Base-by-base conservation (phyloP, 2,797 vertebrate species). In the Hyperoplus immaculatus region DNA sequence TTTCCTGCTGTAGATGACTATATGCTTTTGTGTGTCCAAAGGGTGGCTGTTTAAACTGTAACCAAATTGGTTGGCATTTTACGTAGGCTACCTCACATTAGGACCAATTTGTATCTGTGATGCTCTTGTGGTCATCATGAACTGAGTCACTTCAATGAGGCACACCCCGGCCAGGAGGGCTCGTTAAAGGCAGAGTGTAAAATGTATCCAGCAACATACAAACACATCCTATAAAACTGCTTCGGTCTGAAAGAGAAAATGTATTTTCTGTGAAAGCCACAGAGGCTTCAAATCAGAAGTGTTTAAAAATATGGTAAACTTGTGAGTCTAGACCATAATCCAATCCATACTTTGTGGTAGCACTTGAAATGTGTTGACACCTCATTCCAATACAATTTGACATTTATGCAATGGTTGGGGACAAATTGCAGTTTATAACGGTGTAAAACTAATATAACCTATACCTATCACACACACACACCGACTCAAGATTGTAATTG, bases 1-100 rank as follows among this genome's bases (percentile, higher is more conserved):
- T 45, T 65, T 61, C 46, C 58, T 8, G 61, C 56, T 10, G 13
- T 2, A 10, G 55, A 75, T 69, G 62, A 78, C 4, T 12, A 21
- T 12, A 21, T 9, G 0, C 53, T 18, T 60, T 49, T 12, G 42
- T 59, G 14, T 43, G 6, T 16, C 0, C 3, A 0, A 38, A 11
- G 21, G 4, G 5, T 21, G 4, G 1, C 5, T 3, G 60, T 47
- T n/a, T 63, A 21, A 12, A 51, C 7, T 13, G 12, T 21, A 43
- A 76, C 1, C 58, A 64, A 21, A 69, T 51, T 7, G 9, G 1
- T 59, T 36, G n/a, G 72, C 54, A 75, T 29, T 42, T n/a, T 7
- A 43, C 53, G 29, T 16, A 4, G 29, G 6, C 11, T 8, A 21
- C 12, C 5, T 64, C 5, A 16, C 12, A 14, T 50, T 5, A 18